A percentile compares a stretch with the other conserved stretches of the same genome.
Evolutionary conservation across 1,140 invertebrate species (phyloP).

Genomic region (Argopecten irradians): DNA sequence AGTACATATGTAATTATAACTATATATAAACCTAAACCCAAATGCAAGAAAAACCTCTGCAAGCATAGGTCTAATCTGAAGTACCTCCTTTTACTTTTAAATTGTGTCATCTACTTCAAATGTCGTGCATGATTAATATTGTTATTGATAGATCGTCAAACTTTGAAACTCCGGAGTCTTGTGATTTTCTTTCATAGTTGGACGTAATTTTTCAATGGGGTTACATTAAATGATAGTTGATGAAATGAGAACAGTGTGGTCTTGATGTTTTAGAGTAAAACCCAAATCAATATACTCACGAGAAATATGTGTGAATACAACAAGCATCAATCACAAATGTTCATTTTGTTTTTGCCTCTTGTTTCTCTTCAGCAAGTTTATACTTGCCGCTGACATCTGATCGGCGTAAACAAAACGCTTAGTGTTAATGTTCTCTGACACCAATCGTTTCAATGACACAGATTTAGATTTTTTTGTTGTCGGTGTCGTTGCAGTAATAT

Average conservation of each 20-base stretch:
- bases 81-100: no score
- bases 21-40: no score
- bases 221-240: not conserved
- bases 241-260: not conserved
- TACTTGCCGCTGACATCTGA: slow-evolving; percentile 53
- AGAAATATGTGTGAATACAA: not conserved
- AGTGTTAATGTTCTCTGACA: not conserved
- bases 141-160: no score
- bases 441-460: slow-evolving; percentile 28
- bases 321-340: not conserved
- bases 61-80: no score
- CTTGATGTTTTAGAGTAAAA: not conserved
- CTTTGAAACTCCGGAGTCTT: no score
- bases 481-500: not conserved
- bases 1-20: no score
- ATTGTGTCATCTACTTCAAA: no score
- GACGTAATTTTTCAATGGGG: not conserved
- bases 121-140: no score
- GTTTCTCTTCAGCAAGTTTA: slow-evolving; percentile 45
- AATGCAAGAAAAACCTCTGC: no score
- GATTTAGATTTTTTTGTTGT: not conserved
- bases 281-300: not conserved
- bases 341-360: not conserved
- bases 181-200: no score
- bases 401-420: slow-evolving; percentile 1